Evolutionary conservation across 2,888 invertebrate species (phyloP).

Genomic region (Brenthis daphne): DNA sequence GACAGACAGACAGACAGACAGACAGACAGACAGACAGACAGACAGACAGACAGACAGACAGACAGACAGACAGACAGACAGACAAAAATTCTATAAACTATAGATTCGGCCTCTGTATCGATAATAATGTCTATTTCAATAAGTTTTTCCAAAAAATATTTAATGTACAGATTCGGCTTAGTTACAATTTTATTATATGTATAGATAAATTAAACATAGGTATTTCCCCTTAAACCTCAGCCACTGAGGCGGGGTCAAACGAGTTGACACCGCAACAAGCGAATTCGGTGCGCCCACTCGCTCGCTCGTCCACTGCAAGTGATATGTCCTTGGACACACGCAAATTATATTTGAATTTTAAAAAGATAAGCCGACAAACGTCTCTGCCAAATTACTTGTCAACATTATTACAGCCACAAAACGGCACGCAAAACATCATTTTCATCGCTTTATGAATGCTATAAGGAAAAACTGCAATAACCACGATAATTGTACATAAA

Average conservation of each 20-base stretch:
- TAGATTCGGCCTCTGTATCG: too few species aligned
- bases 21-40: too few species aligned
- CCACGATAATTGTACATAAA: constrained; percentile 2
- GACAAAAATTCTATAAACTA: too few species aligned
- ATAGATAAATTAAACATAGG: too few species aligned
- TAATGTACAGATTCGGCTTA: too few species aligned
- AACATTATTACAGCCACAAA: background rate
- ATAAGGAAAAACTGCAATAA: constrained; percentile 3
- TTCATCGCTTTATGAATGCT: background rate
- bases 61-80: too few species aligned
- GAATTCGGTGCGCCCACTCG: constrained; percentile 25
- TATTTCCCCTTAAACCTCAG: constrained; percentile 16
- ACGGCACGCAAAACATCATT: background rate
- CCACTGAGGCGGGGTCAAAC: constrained; percentile 23
- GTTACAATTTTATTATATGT: too few species aligned
- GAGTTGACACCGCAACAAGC: constrained; percentile 27
- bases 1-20: too few species aligned
- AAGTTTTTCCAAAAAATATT: too few species aligned
- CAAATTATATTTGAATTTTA: constrained; percentile 10
- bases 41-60: too few species aligned
- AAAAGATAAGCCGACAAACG: constrained; percentile 4
- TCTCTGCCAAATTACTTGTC: background rate
- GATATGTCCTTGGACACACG: constrained; percentile 20
- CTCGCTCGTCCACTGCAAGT: constrained; percentile 15
- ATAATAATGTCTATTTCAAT: too few species aligned